phyloP scores from a whole-genome alignment of 2,113 vertebrate genomes.

The Clarias macrocephalus region DNA sequence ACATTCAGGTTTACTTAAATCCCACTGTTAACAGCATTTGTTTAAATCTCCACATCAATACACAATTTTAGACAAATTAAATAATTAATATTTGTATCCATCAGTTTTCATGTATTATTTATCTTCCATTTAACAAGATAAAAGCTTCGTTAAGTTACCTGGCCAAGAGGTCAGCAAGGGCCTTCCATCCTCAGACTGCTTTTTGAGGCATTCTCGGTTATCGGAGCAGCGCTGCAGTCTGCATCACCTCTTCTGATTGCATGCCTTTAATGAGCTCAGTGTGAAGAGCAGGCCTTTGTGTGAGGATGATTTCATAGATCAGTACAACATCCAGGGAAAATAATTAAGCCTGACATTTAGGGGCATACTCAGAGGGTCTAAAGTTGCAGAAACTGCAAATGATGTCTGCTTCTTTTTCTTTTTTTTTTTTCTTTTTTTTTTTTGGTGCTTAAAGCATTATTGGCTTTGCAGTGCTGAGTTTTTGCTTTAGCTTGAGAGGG shows the following conservation, averaged over 20 bases:
- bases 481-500: neutral
- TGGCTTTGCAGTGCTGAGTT: neutral
- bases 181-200: neutral
- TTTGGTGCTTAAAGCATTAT: constrained; percentile 8
- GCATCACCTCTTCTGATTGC: neutral
- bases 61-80: neutral
- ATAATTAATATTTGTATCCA: neutral
- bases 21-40: neutral
- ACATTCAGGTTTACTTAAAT: neutral
- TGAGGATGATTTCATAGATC: constrained; percentile 32
- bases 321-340: constrained; percentile 8
- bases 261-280: constrained; percentile 17
- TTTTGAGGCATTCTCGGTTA: neutral
- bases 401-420: neutral
- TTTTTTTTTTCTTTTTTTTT: neutral
- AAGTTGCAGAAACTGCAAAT: constrained; percentile 54
- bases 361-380: constrained; percentile 52
- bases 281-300: constrained; percentile 27
- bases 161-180: too few species aligned
- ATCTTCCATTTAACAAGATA: too few species aligned
- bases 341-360: constrained; percentile 67
- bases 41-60: neutral
- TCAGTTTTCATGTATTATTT: neutral
- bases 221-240: neutral
- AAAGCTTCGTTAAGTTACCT: too few species aligned